phyloP scores from a whole-genome alignment of 2,888 invertebrate genomes.

The Megamerina dolium region DNA sequence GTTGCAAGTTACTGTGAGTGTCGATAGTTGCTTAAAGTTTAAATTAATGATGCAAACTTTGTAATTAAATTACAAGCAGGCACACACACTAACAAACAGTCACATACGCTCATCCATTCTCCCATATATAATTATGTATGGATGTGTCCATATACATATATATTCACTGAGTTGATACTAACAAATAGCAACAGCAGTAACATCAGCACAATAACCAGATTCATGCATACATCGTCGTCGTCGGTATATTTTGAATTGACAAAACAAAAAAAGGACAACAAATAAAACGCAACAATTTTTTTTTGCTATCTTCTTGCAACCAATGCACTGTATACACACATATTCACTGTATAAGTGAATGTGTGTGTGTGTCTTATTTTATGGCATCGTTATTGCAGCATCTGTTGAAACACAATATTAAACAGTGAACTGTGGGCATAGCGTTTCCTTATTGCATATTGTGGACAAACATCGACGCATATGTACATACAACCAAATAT shows the following conservation, averaged over 20 bases:
- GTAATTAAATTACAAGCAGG: constrained; percentile 37
- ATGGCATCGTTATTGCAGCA: constrained; percentile 20
- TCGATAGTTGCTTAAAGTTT: constrained; percentile 35
- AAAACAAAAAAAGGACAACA: no score
- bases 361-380: constrained; percentile 8
- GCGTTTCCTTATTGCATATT: constrained; percentile 4
- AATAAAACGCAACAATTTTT: no score
- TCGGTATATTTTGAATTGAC: constrained; percentile 3
- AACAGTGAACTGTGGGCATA: constrained; percentile 33
- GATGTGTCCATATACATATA: constrained; percentile 3
- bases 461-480: neutral
- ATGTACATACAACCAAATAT: neutral
- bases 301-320: no score
- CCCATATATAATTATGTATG: constrained; percentile 3
- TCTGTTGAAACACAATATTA: constrained; percentile 36
- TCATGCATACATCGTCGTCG: constrained; percentile 13
- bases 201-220: neutral
- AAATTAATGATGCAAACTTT: constrained; percentile 43
- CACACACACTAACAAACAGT: constrained; percentile 13
- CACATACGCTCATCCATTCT: constrained; percentile 1
- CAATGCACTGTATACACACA: no score
- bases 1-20: constrained; percentile 22
- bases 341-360: constrained; percentile 4
- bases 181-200: no score
- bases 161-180: no score